Evolutionary conservation across 2,797 vertebrate species (phyloP).

Genomic region (Aratinga solstitialis): DNA sequence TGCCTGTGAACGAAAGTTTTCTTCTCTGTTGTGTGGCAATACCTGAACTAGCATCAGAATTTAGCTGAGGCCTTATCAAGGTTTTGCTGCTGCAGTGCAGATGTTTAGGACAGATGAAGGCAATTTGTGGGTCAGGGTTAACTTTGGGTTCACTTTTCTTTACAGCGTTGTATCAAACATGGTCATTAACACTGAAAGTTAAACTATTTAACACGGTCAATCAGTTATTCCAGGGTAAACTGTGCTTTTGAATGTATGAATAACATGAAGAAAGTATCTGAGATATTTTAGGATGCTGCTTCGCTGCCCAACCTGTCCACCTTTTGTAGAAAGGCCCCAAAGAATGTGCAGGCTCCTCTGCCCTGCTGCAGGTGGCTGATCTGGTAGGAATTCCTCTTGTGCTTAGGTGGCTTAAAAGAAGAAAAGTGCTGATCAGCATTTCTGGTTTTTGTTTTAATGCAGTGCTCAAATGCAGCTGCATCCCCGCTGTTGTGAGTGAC

Average conservation of each 20-base stretch:
- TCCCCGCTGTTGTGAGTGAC: background rate
- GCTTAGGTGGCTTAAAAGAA: background rate
- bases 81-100: background rate
- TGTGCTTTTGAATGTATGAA: background rate
- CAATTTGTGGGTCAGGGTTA: background rate
- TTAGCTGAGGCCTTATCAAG: background rate
- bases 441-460: background rate
- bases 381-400: background rate
- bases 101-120: background rate
- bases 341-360: background rate
- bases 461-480: background rate
- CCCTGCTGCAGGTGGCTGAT: background rate
- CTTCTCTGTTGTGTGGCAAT: background rate
- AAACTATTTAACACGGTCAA: background rate
- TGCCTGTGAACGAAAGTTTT: background rate
- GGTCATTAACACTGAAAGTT: background rate
- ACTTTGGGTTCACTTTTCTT: background rate
- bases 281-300: background rate
- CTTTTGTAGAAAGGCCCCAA: background rate
- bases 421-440: background rate
- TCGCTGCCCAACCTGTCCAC: background rate
- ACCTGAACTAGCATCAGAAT: background rate
- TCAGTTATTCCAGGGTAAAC: background rate
- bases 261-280: background rate
- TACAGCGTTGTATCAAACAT: background rate